These are phyloP conservation scores for Scrobipalpa atriplicella DNA, from an alignment of 2,888 invertebrate species.

Conservation along the genomic window DNA sequence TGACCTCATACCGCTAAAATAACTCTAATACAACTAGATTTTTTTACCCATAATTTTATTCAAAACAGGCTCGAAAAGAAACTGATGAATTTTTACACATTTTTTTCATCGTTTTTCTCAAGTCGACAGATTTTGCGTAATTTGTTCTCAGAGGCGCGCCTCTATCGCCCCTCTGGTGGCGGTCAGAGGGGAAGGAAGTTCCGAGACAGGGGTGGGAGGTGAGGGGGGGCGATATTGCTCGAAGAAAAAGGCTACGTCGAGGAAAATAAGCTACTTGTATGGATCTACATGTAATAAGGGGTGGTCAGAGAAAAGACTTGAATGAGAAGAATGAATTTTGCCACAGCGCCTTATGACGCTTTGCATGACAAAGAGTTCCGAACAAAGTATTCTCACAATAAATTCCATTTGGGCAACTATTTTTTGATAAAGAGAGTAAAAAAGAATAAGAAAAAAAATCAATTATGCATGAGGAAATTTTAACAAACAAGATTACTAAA, in stretches of 20 bases:
- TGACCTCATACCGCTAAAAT: not conserved
- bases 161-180: not conserved
- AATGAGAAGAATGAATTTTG: not conserved
- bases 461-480: not conserved
- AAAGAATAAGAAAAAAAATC: not conserved
- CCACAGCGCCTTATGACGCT: not conserved
- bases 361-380: not conserved
- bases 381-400: not conserved
- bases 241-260: conserved; percentile 15
- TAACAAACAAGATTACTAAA: not conserved
- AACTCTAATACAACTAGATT: not conserved
- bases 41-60: not conserved
- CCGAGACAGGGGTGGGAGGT: not conserved
- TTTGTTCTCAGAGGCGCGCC: not conserved
- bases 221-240: not conserved
- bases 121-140: conserved; percentile 13
- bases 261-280: conserved; percentile 15
- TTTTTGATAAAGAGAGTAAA: not conserved
- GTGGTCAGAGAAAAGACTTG: conserved; percentile 2
- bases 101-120: conserved; percentile 4
- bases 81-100: not conserved
- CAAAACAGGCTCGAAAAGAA: conserved; percentile 1
- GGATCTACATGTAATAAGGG: conserved; percentile 16
- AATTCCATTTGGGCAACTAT: not conserved
- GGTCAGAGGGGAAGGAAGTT: not conserved